Evolutionary conservation across 1,140 invertebrate species (phyloP), one percentile per base, ranked within the genome.

Genomic region (Aethina tumida): DNA sequence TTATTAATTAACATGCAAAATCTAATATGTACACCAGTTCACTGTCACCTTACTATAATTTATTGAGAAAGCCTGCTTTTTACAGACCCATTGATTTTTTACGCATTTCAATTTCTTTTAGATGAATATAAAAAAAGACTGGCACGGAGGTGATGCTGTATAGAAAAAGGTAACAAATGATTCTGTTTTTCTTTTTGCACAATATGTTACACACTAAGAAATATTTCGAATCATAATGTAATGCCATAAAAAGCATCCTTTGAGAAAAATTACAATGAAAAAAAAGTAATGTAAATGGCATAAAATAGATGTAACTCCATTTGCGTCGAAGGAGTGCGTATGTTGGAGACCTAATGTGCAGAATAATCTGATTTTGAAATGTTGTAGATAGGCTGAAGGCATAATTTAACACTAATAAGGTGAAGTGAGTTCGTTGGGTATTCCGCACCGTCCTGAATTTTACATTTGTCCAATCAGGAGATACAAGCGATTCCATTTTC

Each of bases 381-480:
- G 32, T 34, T 34, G 18, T 16, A 34, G 29, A 21, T 15, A 7
- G 8, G 20, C 13, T 24, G 19, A 10, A n/a, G 13, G 35, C 15
- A 17, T 15, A 38, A 38, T 9, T 28, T 38, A 17, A 10, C 22
- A 9, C 35, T 28, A 38, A 38, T 38, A 38, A 28, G 35, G 35
- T 14, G 35, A 28, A 28, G 24, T 18, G 9, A 19, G 10, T 38
- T 35, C 4, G 35, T 38, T 18, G 22, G 35, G n/a, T 29, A 28
- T 38, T 16, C 35, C 4, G 16, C n/a, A 10, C 19, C 12, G 35
- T 17, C 25, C 20, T 41, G 21, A 41, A 19, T 41, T 34, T 41
- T 14, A 33, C 39, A 41, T 41, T 31, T 41, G 39, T 41, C 39
- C 39, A 41, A 41, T 41, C 39, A 34, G 13, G n/a, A 30, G 19